Evolutionary conservation across 2,888 invertebrate genomes (phyloP).

Genomic region (Hedya salicella): DNA sequence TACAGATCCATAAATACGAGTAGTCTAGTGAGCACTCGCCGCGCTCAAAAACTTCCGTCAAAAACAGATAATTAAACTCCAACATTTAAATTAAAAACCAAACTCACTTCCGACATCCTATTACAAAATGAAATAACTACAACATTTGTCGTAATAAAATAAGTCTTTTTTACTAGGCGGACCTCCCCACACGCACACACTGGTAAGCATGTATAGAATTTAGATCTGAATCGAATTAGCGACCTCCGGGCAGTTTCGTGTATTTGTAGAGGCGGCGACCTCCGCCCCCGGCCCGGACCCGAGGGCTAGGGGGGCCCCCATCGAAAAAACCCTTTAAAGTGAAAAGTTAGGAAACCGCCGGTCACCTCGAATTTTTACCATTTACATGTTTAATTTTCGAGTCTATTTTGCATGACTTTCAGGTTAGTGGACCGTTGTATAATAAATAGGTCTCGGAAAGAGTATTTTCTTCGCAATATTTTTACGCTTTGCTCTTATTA

Average conservation of each 20-base stretch:
- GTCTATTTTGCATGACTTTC: constrained; percentile 5
- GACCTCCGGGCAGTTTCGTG: constrained; percentile 53
- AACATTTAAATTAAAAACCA: constrained; percentile 28
- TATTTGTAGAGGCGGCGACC: constrained; percentile 57
- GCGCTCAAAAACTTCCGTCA: constrained; percentile 18
- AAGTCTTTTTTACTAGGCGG: not conserved
- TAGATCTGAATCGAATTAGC: constrained; percentile 58
- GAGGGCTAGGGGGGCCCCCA: constrained; percentile 35
- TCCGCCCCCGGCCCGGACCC: constrained; percentile 45
- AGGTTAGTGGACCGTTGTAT: constrained; percentile 9
- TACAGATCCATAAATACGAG: not conserved
- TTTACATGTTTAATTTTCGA: constrained; percentile 40
- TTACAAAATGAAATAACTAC: not conserved
- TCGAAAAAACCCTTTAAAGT: constrained; percentile 74
- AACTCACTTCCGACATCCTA: not conserved
- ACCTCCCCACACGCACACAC: constrained; percentile 15
- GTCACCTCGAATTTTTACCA: constrained; percentile 46
- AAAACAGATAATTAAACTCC: constrained; percentile 28
- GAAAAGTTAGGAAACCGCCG: constrained; percentile 65
- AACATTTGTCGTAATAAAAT: not conserved
- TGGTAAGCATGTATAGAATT: constrained; percentile 38
- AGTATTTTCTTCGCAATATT: too few relatives aligned
- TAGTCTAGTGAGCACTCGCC: not conserved
- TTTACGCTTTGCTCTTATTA: too few relatives aligned
- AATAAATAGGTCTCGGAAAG: not conserved